Evolutionary conservation across 2,888 invertebrate genomes (phyloP), one percentile per base, ranked within the genome.

Genomic region (Idaea biselata): DNA sequence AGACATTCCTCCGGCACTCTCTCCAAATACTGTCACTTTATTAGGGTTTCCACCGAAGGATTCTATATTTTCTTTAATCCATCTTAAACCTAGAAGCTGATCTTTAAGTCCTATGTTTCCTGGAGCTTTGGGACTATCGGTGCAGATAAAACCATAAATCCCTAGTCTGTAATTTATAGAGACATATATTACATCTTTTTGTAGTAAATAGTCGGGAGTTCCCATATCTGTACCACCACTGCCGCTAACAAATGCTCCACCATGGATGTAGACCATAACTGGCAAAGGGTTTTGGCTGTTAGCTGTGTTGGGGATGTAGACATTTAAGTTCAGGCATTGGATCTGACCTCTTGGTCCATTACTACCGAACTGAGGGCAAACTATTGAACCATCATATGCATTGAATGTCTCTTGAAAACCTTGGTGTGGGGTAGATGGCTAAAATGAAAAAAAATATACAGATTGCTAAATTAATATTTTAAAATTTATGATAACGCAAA

Each of bases 31-130:
- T 2, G 81, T 80, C 5, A 81, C 72, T 59, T 74, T 72, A 7
- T 65, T 67, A 0, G 58, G 67, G 32, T 81, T 75, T 6, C 81
- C 82, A n/a, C 80, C 79, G 59, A 82, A 82, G 0, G 74, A 60
- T 44, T 58, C 74, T n/a, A 81, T 82, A 58, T 81, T 76, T 0
- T 75, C 65, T 18, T 74, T 78, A 0, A 81, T 63, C 82, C 81
- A 82, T 18, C 70, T 65, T 16, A 82, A 58, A 3, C 79, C 81
- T 16, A 68, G 31, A 0, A 74, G 18, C 62, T 81, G 81, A 61
- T 82, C 82, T 59, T 78, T 80, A 4, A 82, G 18, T 0, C 80
- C 82, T 31, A 77, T 76, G 58, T 82, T 81, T 0, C 81, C 82
- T 0, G 79, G 76, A 8, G 78, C 72, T 17, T 73, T 72, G 0